Evolutionary conservation across 2,888 invertebrate genomes (phyloP), one percentile per base, ranked within the genome.

Genomic region (Coenonympha arcania): DNA sequence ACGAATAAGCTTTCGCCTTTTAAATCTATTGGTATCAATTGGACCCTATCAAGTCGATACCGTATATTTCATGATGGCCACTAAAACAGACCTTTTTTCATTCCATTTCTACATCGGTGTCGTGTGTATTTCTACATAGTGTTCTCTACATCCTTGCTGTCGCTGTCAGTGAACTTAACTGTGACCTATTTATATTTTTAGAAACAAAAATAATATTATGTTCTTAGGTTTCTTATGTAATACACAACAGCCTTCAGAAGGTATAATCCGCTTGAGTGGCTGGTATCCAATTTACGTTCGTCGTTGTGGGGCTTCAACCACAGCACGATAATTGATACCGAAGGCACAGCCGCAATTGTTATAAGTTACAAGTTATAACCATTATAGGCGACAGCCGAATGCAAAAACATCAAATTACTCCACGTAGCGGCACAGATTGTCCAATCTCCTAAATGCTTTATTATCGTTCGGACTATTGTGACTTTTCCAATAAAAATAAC

Each of bases 241-340:
- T 61, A 62, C 55, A 58, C 47, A 54, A 52, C 66, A 79, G 69
- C 81, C 80, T 82, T 82, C 76, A 64, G 66, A 68, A 72, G 69
- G 76, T 73, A 66, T 85, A 76, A 83, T 80, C 83, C 74, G 72
- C 72, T 76, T 73, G 69, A 68, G 72, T 73, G 74, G 71, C 71
- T 72, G 68, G 61, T 69, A 84, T 86, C 85, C 85, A 85, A 85
- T 86, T 85, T 84, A 69, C 76, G 65, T 61, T 66, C 60, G 69
- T 61, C 58, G 61, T 74, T 75, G 79, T 75, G 68, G 60, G 85
- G 83, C 76, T 85, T 85, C 83, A 55, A 77, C 80, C 81, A 69
- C 83, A 79, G 68, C 68, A 64, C 67, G 65, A 77, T 81, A 85
- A 83, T 78, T 74, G 81, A 81, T 74, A 79, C 81, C 79, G 70